Evolutionary conservation across 2,888 invertebrate species (phyloP).

Genomic region (Stenolophus ochropezus): DNA sequence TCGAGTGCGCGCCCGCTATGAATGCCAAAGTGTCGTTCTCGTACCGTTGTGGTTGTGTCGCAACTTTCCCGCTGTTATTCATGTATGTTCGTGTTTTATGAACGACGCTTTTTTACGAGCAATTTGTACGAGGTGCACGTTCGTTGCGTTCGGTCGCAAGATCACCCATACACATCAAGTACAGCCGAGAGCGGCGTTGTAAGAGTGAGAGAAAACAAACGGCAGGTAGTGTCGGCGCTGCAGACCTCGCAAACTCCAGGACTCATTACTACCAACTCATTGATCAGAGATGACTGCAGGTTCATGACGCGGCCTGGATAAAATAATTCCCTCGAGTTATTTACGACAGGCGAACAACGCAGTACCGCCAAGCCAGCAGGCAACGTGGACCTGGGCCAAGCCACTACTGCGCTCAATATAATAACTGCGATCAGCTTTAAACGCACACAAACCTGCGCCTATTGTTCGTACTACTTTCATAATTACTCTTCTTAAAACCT

Average conservation of each 20-base stretch:
- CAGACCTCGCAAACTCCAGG: background rate
- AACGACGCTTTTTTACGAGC: constrained; percentile 67
- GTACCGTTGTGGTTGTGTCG: constrained; percentile 3
- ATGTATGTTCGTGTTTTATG: constrained; percentile 73
- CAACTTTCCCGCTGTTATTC: constrained; percentile 67
- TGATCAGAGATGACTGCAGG: constrained; percentile 47
- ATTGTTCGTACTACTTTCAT: background rate
- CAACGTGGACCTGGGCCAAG: background rate
- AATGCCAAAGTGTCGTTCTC: constrained; percentile 12
- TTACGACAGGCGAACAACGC: constrained; percentile 10
- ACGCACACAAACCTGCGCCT: background rate
- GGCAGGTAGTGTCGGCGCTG: background rate
- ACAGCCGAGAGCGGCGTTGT: background rate
- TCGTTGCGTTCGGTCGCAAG: constrained; percentile 68
- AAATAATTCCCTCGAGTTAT: constrained; percentile 41
- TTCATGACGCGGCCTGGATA: constrained; percentile 14
- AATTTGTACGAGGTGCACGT: constrained; percentile 72
- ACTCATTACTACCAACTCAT: constrained; percentile 25
- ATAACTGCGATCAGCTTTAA: background rate
- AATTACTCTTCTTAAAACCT: too few relatives aligned
- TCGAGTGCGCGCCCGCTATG: constrained; percentile 31
- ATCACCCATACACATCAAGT: constrained; percentile 64
- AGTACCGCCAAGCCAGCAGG: background rate
- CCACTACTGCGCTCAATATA: background rate
- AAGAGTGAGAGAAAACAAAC: constrained; percentile 9